Conservation (phyloP, 2,888 invertebrate species). For the Oxystoma pomonae region DNA sequence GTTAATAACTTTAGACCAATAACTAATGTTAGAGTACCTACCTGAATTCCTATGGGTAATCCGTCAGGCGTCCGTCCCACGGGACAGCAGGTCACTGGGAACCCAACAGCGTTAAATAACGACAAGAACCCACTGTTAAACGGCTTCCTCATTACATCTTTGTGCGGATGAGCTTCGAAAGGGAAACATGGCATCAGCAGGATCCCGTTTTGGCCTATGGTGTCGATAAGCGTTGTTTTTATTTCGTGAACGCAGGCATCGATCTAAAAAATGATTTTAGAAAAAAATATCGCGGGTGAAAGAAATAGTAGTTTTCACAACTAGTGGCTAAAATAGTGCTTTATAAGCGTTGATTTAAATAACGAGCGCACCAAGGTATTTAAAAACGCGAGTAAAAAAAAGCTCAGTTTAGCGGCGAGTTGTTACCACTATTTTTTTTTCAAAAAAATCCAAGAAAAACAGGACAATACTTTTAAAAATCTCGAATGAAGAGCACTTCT, state of each 20-base stretch:
- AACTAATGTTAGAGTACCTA: slow-evolving; percentile 38
- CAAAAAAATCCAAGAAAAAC: too few species aligned
- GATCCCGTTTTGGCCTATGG: slow-evolving; percentile 65
- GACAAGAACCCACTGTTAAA: slow-evolving; percentile 74
- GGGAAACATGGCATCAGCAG: slow-evolving; percentile 67
- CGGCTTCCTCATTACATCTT: slow-evolving; percentile 61
- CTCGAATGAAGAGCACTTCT: too few species aligned
- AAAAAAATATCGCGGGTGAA: too few species aligned
- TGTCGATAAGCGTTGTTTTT: slow-evolving; percentile 47
- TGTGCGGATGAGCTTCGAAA: slow-evolving; percentile 62
- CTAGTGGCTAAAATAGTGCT: too few species aligned
- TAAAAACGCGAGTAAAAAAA: too few species aligned
- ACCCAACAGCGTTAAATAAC: slow-evolving; percentile 76
- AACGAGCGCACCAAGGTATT: too few species aligned
- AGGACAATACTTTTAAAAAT: too few species aligned
- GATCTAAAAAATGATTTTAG: background rate
- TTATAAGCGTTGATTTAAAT: too few species aligned
- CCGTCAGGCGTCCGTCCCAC: slow-evolving; percentile 68
- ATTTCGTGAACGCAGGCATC: slow-evolving; percentile 17
- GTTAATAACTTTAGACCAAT: too few species aligned
- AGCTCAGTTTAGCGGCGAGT: too few species aligned
- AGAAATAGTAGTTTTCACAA: too few species aligned
- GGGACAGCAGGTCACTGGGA: slow-evolving; percentile 83
- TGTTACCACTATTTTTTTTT: too few species aligned
- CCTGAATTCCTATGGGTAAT: slow-evolving; percentile 68